A percentile compares a stretch with the other conserved stretches of the same genome.
Conservation (phyloP, 2,888 invertebrate genomes). For the Deladenus siricidicola region DNA sequence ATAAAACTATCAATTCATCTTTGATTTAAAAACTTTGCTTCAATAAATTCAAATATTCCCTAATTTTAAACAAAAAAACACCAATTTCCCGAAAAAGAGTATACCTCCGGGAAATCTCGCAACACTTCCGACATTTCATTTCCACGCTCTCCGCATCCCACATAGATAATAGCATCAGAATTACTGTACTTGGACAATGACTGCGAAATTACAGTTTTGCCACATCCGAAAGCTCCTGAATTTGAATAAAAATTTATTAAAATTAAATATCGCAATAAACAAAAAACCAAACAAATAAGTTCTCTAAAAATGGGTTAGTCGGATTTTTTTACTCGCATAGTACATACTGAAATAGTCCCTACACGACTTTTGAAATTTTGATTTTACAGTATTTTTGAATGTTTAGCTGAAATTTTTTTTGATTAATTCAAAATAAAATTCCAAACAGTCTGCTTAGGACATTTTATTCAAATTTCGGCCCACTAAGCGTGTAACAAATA, state of each 20-base stretch:
- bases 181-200: constrained; percentile 98
- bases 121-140: constrained; percentile 99
- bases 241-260: constrained; percentile 55
- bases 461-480: no score
- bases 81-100: no score
- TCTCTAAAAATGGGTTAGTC: not conserved
- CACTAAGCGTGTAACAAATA: no score
- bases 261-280: not conserved
- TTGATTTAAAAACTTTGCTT: no score
- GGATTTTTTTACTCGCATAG: not conserved
- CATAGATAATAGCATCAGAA: constrained; percentile 97
- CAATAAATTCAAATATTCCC: not conserved
- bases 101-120: constrained; percentile 85
- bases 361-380: no score
- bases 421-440: not conserved
- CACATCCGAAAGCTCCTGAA: constrained; percentile 99
- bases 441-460: no score
- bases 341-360: no score
- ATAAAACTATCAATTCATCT: no score
- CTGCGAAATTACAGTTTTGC: constrained; percentile 99
- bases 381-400: no score
- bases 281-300: not conserved
- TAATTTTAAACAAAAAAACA: no score
- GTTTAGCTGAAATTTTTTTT: not conserved
- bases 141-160: constrained; percentile 98